A percentile compares a stretch with the other conserved stretches of the same genome.
phyloP scores from a whole-genome alignment of 2,797 vertebrate species.

The Crenuchus spilurus region DNA sequence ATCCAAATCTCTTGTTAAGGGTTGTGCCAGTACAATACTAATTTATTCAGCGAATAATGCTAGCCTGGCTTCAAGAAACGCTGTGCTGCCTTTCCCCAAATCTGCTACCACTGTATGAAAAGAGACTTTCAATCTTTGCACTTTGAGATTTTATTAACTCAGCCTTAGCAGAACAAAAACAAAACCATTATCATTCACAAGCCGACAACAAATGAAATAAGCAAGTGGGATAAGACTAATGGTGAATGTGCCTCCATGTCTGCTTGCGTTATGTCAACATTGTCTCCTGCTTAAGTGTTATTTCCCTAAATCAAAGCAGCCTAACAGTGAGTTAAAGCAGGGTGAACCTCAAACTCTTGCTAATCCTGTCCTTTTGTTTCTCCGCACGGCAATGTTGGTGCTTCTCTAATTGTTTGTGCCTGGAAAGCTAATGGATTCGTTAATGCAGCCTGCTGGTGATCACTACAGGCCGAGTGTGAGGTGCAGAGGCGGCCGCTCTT shows the following conservation, averaged over 20 bases:
- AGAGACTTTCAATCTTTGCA: constrained; percentile 67
- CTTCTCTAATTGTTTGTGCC: constrained; percentile 75
- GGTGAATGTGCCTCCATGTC: constrained; percentile 60
- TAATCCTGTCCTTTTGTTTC: constrained; percentile 70
- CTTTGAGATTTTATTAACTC: constrained; percentile 50
- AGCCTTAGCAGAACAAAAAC: constrained; percentile 46
- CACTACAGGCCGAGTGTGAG: constrained; percentile 36
- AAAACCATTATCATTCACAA: constrained; percentile 64
- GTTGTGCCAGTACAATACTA: constrained; percentile 22
- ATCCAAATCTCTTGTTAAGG: constrained; percentile 8
- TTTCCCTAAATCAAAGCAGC: constrained; percentile 36
- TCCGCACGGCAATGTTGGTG: constrained; percentile 63
- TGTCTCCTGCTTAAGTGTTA: constrained; percentile 53
- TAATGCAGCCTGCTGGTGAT: constrained; percentile 71
- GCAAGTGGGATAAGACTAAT: constrained; percentile 55
- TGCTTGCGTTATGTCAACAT: constrained; percentile 61
- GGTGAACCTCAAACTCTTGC: constrained; percentile 47
- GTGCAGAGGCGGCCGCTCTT: constrained; percentile 40
- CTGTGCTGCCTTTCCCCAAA: constrained; percentile 24
- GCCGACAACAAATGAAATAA: constrained; percentile 54
- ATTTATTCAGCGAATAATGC: constrained; percentile 47
- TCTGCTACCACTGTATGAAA: constrained; percentile 45
- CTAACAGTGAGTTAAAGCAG: constrained; percentile 48
- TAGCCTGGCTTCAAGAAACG: constrained; percentile 39
- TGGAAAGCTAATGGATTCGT: constrained; percentile 73